These are phyloP conservation scores for Sula dactylatra DNA, from an alignment of 2,113 vertebrate genomes.

Conservation along the genomic window DNA sequence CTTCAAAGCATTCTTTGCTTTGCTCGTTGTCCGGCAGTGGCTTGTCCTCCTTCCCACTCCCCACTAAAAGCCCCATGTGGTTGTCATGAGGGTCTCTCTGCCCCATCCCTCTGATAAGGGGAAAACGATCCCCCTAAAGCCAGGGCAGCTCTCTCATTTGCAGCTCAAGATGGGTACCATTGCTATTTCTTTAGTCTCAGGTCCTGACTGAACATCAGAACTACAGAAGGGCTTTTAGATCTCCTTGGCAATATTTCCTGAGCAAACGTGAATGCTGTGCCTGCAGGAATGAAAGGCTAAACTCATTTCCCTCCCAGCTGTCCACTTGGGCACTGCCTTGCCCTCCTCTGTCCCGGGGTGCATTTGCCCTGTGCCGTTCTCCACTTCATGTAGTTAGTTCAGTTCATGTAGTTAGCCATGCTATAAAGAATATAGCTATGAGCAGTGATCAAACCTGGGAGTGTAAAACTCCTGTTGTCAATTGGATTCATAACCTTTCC, in stretches of 20 bases:
- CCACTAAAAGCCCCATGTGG: not conserved
- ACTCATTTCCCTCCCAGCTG: not conserved
- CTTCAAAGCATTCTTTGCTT: constrained; percentile 63
- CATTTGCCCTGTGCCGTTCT: accelerated
- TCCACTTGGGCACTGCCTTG: not conserved
- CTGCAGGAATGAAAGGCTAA: not conserved
- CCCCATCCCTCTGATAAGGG: not conserved
- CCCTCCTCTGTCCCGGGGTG: accelerated
- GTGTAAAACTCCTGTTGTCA: not conserved
- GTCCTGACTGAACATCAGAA: not conserved
- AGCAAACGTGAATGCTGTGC: not conserved
- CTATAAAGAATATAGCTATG: not conserved
- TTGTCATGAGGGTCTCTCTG: not conserved
- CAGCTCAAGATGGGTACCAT: accelerated
- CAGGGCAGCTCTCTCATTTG: not conserved
- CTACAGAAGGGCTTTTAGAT: not conserved
- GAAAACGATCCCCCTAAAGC: not conserved
- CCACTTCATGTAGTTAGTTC: not conserved
- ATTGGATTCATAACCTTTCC: not conserved
- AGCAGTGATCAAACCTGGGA: not conserved
- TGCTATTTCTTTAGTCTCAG: not conserved
- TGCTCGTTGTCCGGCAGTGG: not conserved
- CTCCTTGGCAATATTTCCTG: not conserved
- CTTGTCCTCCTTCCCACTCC: not conserved
- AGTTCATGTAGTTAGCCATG: not conserved